phyloP scores from a whole-genome alignment of 1,140 invertebrate species.

The Plectrocnemia conspersa region DNA sequence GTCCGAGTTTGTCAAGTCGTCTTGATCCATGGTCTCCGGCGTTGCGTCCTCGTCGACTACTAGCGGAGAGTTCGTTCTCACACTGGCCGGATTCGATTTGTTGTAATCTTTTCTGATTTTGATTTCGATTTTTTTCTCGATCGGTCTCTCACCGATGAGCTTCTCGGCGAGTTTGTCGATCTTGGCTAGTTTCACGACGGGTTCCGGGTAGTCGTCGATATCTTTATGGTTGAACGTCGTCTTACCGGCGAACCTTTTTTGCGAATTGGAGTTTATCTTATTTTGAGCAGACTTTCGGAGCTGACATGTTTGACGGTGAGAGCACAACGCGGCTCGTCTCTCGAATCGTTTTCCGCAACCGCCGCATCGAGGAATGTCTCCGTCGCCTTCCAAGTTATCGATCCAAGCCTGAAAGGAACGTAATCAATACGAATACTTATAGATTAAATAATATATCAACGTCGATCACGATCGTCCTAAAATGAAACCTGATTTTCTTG shows the following conservation, averaged over 20 bases:
- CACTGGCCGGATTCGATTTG: conserved; percentile 19
- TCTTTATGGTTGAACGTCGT: conserved; percentile 11
- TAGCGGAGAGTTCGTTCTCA: conserved; percentile 18
- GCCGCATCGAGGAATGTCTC: conserved; percentile 57
- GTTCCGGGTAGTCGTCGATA: conserved; percentile 1
- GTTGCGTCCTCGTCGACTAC: conserved; percentile 15
- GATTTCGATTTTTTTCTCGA: conserved; percentile 32
- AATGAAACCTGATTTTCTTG: conserved; percentile 48
- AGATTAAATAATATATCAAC: background rate
- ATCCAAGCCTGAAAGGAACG: conserved; percentile 52
- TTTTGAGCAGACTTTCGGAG: conserved; percentile 37
- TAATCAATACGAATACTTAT: background rate
- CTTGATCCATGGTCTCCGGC: conserved; percentile 13
- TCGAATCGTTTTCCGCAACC: conserved; percentile 65
- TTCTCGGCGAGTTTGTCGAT: no score
- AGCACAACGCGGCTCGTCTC: conserved; percentile 58
- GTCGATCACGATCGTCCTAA: background rate
- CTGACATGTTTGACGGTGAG: conserved; percentile 59
- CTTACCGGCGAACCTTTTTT: conserved; percentile 9
- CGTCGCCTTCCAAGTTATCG: conserved; percentile 54
- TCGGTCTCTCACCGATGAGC: no score
- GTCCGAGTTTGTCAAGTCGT: conserved; percentile 2
- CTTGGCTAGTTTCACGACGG: conserved; percentile 23
- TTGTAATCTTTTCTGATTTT: conserved; percentile 34
- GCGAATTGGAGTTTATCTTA: conserved; percentile 22